Conservation (phyloP, 2,113 vertebrate species). For the Plecotus auritus region DNA sequence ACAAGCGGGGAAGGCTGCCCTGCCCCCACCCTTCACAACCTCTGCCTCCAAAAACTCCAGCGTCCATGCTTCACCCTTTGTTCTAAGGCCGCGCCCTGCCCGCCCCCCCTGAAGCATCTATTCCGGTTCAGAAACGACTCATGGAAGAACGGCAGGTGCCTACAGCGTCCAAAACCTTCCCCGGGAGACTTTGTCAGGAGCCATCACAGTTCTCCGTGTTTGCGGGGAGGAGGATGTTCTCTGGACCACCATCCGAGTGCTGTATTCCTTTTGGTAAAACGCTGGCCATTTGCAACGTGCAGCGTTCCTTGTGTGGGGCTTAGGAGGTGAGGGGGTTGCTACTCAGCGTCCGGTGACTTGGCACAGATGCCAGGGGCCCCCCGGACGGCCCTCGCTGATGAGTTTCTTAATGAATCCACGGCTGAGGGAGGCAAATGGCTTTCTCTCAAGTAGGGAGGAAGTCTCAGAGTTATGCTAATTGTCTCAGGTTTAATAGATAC, state of each 20-base stretch:
- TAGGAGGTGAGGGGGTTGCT: slow-evolving; percentile 16
- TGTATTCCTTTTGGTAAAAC: not conserved
- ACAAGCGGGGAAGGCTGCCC: not conserved
- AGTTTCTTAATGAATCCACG: not conserved
- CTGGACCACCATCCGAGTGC: not conserved
- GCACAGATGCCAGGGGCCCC: not conserved
- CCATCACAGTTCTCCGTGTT: slow-evolving; percentile 14
- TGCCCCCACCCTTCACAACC: not conserved
- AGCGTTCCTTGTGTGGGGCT: not conserved
- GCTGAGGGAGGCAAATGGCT: not conserved
- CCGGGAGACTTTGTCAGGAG: slow-evolving; percentile 4
- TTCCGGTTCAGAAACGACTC: accelerated
- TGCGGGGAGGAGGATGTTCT: slow-evolving; percentile 3
- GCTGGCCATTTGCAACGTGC: not conserved
- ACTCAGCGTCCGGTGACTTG: not conserved
- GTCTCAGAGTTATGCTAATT: not conserved
- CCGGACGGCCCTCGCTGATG: not conserved
- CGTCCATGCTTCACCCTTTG: not conserved
- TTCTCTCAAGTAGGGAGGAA: not conserved
- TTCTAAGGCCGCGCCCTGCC: accelerated
- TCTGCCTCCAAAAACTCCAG: not conserved
- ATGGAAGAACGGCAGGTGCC: not conserved
- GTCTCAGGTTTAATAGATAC: not conserved
- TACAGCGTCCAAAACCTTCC: not conserved
- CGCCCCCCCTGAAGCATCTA: accelerated